Percentiles rank a stretch among this genome's conserved stretches.
phyloP scores from a whole-genome alignment of 53 echinoderm and acorn worm genomes.

The Temnopleurus reevesii region DNA sequence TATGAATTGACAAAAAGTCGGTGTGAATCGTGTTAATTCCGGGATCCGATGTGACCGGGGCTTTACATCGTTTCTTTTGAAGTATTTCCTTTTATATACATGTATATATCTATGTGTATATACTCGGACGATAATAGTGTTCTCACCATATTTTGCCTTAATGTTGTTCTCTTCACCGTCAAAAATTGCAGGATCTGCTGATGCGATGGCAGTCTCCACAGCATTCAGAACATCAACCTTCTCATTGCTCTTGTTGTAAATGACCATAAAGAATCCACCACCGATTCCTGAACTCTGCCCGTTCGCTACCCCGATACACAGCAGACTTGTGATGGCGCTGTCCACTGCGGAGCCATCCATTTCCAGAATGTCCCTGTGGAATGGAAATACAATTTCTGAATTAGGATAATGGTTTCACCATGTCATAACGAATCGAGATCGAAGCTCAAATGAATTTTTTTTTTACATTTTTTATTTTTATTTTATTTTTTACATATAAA shows the following conservation, averaged over 20 bases:
- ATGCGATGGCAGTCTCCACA: constrained; percentile 48
- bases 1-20: too few species aligned
- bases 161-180: background rate
- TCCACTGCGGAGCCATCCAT: constrained; percentile 71
- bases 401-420: too few species aligned
- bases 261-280: constrained; percentile 72
- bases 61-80: too few species aligned
- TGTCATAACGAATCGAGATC: too few species aligned
- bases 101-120: too few species aligned
- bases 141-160: constrained; percentile 56
- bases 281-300: constrained; percentile 73
- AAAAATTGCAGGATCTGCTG: constrained; percentile 49
- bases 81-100: too few species aligned
- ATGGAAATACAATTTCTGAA: background rate
- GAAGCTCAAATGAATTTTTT: too few species aligned
- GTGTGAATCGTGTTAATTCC: too few species aligned
- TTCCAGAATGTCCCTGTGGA: constrained; percentile 60
- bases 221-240: constrained; percentile 15
- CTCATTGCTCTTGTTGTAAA: constrained; percentile 47
- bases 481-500: too few species aligned
- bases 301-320: constrained; percentile 71
- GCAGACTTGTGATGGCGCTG: constrained; percentile 63
- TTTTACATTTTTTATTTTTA: too few species aligned
- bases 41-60: too few species aligned
- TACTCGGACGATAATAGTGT: too few species aligned